Percentiles rank a stretch among this genome's conserved stretches.
Evolutionary conservation across 2,113 vertebrate genomes (phyloP).

Genomic region (Cavia porcellus): DNA sequence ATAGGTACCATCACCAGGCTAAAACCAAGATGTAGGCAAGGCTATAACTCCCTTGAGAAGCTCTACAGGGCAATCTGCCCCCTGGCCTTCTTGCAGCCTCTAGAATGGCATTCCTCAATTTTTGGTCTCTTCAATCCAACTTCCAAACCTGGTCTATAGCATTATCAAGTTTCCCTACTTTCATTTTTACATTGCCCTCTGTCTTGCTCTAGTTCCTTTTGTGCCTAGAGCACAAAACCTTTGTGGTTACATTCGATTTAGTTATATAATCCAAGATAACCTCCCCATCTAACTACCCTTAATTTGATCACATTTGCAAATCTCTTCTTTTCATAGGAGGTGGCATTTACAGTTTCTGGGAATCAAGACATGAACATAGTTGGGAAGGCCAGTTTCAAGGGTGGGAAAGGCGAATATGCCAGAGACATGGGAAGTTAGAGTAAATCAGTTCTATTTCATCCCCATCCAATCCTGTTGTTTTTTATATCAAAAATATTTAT

Average conservation of each 20-base stretch:
- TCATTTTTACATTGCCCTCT: neutral
- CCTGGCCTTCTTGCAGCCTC: neutral
- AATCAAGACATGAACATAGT: neutral
- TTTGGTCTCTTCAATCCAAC: neutral
- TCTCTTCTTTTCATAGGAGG: neutral
- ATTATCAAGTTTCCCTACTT: neutral
- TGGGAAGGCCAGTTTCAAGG: neutral
- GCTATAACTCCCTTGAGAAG: neutral
- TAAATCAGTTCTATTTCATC: neutral
- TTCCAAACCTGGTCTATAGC: neutral
- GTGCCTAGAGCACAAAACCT: neutral
- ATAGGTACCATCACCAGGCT: neutral
- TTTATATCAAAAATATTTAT: constrained; percentile 45
- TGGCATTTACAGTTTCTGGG: neutral
- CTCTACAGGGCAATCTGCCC: neutral
- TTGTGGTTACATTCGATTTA: neutral
- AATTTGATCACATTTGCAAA: neutral
- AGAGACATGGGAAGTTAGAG: neutral
- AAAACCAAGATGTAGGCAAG: neutral
- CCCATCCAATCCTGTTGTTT: neutral
- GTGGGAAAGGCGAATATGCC: neutral
- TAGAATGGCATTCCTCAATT: neutral
- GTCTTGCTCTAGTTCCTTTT: neutral
- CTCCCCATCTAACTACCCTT: neutral
- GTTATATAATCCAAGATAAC: neutral